Base-by-base conservation (phyloP, 2,888 invertebrate genomes). In the Dynastes maya region DNA sequence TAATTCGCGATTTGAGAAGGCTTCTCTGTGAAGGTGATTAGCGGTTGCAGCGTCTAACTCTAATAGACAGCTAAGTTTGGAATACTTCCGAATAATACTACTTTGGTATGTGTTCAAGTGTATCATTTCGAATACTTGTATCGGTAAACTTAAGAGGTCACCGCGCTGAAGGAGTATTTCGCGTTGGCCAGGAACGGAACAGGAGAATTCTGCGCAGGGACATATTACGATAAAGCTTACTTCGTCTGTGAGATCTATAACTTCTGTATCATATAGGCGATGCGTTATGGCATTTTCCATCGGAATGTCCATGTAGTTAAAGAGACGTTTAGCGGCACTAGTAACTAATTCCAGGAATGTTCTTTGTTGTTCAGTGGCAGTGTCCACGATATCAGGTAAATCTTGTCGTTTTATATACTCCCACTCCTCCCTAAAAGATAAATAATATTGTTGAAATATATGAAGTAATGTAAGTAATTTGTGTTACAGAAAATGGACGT, bases 71-170 rank as follows among this genome's bases (percentile, higher is more conserved):
- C 98, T 98, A 16, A 99, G 91, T 79, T 97, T 93, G 1, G 97
- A 96, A 90, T 98, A 99, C 86, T 96, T 94, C 84, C 95, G 94
- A 76, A 99, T 94, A 81, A 99, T 95, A 83, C 94, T 95, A 71
- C 93, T 93, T 86, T 98, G 97, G 89, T 99, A 99, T 1, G 98
- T 98, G 85, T 94, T 95, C 81, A 98, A 91, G 87, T 99, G 98
- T 80, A 98, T 96, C 97, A 96, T 95, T 91, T 97, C 95, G 85
- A 96, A 96, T 0, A 96, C 96, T 89, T 98, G 97, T 61, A 99
- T 95, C 0, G 98, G 98, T 77, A 99, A 90, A 80, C 97, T 95
- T 64, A 96, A 92, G 76, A 97, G 91, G 86, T 98, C 97, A 4
- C 95, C 94, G 78, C 96, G 92, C 85, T 97, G 95, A 0, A 96